Evolutionary conservation across 1,140 invertebrate species (phyloP).

Genomic region (Aphelinus certus): DNA sequence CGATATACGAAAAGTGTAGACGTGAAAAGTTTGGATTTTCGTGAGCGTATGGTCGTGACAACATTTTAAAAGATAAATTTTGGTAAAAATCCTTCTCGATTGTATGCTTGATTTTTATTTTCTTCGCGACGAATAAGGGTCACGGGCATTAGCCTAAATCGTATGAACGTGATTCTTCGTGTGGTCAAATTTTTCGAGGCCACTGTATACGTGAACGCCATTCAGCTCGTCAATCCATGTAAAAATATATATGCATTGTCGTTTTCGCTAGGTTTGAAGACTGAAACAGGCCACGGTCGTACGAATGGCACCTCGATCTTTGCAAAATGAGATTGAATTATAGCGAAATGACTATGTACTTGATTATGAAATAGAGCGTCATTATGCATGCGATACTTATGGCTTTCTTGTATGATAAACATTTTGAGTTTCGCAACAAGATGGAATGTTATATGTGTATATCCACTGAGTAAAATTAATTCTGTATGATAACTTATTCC

Average conservation of each 20-base stretch:
- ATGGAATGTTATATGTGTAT: no score
- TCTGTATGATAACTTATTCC: no score
- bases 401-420: no score
- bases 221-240: background rate
- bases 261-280: background rate
- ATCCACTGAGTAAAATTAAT: no score
- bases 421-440: no score
- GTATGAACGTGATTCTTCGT: background rate
- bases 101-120: no score
- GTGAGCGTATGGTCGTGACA: no score
- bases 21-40: no score
- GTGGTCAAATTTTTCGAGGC: slow-evolving; percentile 3
- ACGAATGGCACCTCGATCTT: background rate
- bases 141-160: background rate
- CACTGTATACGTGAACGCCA: background rate
- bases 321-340: background rate
- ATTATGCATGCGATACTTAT: background rate
- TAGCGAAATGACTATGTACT: background rate
- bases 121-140: no score
- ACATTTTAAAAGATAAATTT: no score
- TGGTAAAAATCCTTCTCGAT: no score
- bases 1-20: no score
- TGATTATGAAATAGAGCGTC: background rate
- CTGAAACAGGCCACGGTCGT: background rate
- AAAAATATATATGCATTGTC: background rate